Conservation (phyloP, 2,888 invertebrate species). For the Gibbula magus region DNA sequence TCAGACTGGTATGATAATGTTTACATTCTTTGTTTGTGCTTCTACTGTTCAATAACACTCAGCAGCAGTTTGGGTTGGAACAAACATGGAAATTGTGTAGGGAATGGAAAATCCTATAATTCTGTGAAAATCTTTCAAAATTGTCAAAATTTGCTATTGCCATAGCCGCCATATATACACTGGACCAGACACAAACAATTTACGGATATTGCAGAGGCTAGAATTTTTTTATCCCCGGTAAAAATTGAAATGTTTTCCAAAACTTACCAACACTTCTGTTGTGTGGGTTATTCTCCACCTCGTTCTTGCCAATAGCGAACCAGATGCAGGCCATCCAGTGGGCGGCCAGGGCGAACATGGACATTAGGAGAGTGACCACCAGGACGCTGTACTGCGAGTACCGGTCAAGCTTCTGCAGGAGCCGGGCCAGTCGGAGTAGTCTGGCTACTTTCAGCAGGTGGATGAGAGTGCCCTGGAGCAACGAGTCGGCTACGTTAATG, state of each 20-base stretch:
- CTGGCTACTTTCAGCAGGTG: slow-evolving; percentile 95
- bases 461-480: slow-evolving; percentile 77
- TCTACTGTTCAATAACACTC: no score
- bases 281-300: slow-evolving; percentile 82
- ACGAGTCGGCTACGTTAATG: no score
- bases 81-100: no score
- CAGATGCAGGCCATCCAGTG: slow-evolving; percentile 98
- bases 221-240: no score
- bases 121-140: no score
- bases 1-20: no score
- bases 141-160: no score
- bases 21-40: no score
- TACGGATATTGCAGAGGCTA: not conserved
- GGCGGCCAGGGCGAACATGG: slow-evolving; percentile 93
- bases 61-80: no score
- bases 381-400: slow-evolving; percentile 97
- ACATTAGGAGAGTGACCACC: slow-evolving; percentile 93
- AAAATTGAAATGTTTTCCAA: not conserved
- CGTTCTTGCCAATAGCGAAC: slow-evolving; percentile 95
- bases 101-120: no score
- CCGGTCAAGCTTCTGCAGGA: slow-evolving; percentile 96
- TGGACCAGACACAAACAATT: no score
- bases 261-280: slow-evolving; percentile 89
- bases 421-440: slow-evolving; percentile 88
- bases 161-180: no score